Base-by-base conservation (phyloP, 2,797 vertebrate genomes). In the Phrynocephalus forsythii region DNA sequence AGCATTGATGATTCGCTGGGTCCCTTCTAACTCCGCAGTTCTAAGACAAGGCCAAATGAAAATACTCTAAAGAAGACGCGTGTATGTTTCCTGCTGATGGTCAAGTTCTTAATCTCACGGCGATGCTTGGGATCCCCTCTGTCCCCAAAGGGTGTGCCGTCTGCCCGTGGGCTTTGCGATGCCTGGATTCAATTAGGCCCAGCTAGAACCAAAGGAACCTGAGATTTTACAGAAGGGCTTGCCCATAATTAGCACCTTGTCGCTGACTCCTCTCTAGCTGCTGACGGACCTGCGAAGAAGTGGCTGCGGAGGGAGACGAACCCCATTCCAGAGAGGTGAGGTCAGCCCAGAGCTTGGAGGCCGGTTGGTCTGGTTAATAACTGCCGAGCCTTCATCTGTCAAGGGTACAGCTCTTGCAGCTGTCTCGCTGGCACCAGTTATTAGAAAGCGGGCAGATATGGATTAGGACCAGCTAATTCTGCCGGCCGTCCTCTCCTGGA, bases 331-430 rank as follows among this genome's bases (percentile, higher is more conserved):
- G 33, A 44, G 82, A n/a, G 72, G 6, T 92, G 94, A 93, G 84
- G 67, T 92, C 85, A 91, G 0, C 1, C 52, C 66, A 84, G 84
- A 0, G 1, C 71, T 79, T n/a, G 80, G 86, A 50, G 88, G 48
- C 26, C 10, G n/a, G 44, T 9, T 0, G 83, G 7, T 20, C 90
- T 63, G 89, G 77, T 71, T 56, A 26, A 87, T 80, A 63, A 33
- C 75, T 79, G 86, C 88, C 11, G 72, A 63, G 72, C 84, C 81
- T 26, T 78, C 88, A n/a, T 93, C 81, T 78, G 52, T 93, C 93
- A 85, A 0, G 24, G 90, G 28, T 79, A 82, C 66, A 44, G 38
- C 38, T 82, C 1, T 1, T 0, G 66, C 94, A 93, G 94, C 94
- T 94, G 93, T 92, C 67, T 66, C 10, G 72, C 66, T 91, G 93